These are phyloP conservation scores for Drosophila littoralis DNA, from an alignment of 1,140 invertebrate genomes.

Conservation along the genomic window DNA sequence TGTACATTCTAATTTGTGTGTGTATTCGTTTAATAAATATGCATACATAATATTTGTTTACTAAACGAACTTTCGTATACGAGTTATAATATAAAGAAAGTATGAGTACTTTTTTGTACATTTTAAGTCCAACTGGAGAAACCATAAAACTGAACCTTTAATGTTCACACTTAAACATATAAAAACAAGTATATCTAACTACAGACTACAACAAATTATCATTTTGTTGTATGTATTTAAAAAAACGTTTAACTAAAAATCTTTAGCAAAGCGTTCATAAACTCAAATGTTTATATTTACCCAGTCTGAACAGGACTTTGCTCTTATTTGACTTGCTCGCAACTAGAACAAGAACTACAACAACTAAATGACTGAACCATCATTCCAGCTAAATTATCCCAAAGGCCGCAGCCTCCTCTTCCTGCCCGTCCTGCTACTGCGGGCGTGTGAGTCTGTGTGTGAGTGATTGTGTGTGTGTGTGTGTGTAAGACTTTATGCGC, in stretches of 20 bases:
- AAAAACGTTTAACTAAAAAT: not conserved
- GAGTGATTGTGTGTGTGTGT: conserved; percentile 13
- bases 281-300: not conserved
- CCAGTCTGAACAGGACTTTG: not conserved
- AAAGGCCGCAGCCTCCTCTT: not conserved
- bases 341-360: conserved; percentile 18
- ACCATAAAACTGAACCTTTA: too few relatives aligned
- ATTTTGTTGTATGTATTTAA: too few relatives aligned
- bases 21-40: too few relatives aligned
- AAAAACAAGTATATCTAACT: too few relatives aligned
- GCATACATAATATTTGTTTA: too few relatives aligned
- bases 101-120: too few relatives aligned
- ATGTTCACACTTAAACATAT: too few relatives aligned
- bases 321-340: conserved; percentile 35
- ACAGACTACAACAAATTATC: too few relatives aligned
- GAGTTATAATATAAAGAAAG: too few relatives aligned
- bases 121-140: too few relatives aligned
- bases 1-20: too few relatives aligned
- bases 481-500: conserved; percentile 24
- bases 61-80: too few relatives aligned
- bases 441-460: conserved; percentile 24
- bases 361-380: conserved; percentile 41
- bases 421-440: not conserved
- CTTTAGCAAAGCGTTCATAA: not conserved
- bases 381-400: conserved; percentile 9